Percentiles rank a stretch among this genome's conserved stretches.
Conservation (phyloP, 2,113 vertebrate genomes). For the Caretta caretta region DNA sequence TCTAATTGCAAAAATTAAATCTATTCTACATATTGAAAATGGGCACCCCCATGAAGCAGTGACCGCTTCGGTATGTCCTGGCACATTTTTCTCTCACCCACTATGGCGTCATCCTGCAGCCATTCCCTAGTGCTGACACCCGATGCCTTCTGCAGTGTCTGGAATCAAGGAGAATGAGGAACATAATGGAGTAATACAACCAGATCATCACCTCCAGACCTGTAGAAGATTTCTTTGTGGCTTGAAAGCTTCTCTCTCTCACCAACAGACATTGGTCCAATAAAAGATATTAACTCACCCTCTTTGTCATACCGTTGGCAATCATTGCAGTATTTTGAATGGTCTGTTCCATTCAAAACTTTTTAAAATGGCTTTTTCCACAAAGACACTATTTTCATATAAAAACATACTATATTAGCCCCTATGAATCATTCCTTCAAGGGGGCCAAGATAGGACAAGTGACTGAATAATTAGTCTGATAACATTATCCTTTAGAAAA, state of each 20-base stretch:
- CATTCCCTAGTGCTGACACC: not conserved
- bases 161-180: not conserved
- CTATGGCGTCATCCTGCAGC: conserved; percentile 3
- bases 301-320: not conserved
- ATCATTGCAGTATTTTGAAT: not conserved
- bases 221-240: not conserved
- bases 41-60: conserved; percentile 27
- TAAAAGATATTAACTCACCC: not conserved
- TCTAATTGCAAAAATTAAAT: conserved; percentile 67
- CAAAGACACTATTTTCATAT: not conserved
- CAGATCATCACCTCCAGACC: not conserved
- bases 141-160: conserved; percentile 41
- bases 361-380: not conserved
- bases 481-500: not conserved
- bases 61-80: conserved; percentile 58
- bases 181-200: conserved; percentile 22
- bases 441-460: not conserved
- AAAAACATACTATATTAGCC: not conserved
- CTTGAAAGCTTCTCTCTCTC: not conserved
- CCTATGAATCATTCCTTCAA: not conserved
- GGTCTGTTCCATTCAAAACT: not conserved
- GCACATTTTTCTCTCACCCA: not conserved
- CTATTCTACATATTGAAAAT: conserved; percentile 63
- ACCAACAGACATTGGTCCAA: not conserved
- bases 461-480: not conserved